Base-by-base conservation (phyloP, 2,113 vertebrate genomes). In the Cyprinodon brontotheroides region DNA sequence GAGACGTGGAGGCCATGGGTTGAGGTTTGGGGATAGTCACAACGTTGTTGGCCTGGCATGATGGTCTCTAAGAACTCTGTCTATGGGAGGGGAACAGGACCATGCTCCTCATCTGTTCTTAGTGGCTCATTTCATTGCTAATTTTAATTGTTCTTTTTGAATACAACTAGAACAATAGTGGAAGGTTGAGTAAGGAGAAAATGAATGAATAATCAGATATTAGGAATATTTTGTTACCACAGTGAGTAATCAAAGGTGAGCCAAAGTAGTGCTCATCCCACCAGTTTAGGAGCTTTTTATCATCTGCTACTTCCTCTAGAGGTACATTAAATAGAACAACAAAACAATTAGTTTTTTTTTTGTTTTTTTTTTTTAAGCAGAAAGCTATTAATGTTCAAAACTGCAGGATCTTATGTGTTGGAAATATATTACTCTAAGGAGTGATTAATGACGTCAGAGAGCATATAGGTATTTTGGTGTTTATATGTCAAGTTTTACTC, bases 1-100 rank as follows among this genome's bases (percentile, higher is more conserved):
- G 86, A 85, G 75, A 79, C 81, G 11, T 77, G 77, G 65, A 75
- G 72, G 74, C 79, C n/a, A 41, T 2, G 57, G 53, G 17, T 47
- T 60, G 38, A 48, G 38, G 9, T 67, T 87, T 75, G 80, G 75
- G 74, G 77, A 75, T 77, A 64, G 81, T 71, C 65, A 11, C n/a
- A 53, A 61, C 75, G 43, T 50, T 62, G 65, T 79, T 53, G 65
- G 71, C 69, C 74, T 69, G 74, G 81, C 61, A 65, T 11, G 74
- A 74, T 65, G 22, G 45, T 14, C 20, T 14, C 60, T 66, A 20
- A 53, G 29, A 77, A 61, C 37, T 1, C 71, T 68, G 74, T 53
- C 40, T 57, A 74, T 59, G 37, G 50, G 50, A 57, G 50, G 7
- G 50, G n/a, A 15, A 47, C 77, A 70, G 40, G 2, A 4, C 40